A percentile compares a stretch with the other conserved stretches of the same genome.
Evolutionary conservation across 2,113 vertebrate species (phyloP).

Genomic region (Todiramphus chloris): DNA sequence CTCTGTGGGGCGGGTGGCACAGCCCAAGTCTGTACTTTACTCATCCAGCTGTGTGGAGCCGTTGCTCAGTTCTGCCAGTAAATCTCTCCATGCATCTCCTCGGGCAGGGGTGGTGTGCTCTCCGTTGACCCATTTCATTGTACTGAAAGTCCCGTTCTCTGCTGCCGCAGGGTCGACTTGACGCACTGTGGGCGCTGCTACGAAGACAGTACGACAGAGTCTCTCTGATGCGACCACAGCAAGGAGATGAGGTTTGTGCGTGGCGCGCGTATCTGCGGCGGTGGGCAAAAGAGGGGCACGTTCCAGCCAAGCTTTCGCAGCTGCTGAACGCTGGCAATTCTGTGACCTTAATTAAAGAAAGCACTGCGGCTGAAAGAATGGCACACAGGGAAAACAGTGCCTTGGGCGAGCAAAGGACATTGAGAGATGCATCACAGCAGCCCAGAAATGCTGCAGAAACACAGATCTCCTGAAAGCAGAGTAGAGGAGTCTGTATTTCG

Average conservation of each 20-base stretch:
- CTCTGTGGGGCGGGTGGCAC: background rate
- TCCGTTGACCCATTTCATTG: accelerated
- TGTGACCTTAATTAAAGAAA: background rate
- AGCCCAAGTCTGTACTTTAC: background rate
- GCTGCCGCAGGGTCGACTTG: slow-evolving; percentile 84
- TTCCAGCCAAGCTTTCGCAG: background rate
- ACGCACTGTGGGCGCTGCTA: slow-evolving; percentile 92
- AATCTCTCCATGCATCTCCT: accelerated
- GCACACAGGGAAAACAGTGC: accelerated
- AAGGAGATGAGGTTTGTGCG: slow-evolving; percentile 87
- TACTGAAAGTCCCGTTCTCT: background rate
- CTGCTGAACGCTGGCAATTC: background rate
- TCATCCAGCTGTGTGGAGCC: accelerated
- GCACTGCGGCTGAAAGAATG: background rate
- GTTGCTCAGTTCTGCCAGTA: accelerated
- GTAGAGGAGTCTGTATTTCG: background rate
- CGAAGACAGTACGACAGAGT: slow-evolving; percentile 90
- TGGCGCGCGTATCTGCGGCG: accelerated
- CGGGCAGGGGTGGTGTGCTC: accelerated
- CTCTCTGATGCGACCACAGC: slow-evolving; percentile 93
- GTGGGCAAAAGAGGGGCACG: accelerated
- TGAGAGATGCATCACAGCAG: accelerated
- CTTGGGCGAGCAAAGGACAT: accelerated
- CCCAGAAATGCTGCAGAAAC: accelerated
- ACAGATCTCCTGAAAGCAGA: accelerated